phyloP scores from a whole-genome alignment of 1,140 invertebrate species.

The Venturia canescens region DNA sequence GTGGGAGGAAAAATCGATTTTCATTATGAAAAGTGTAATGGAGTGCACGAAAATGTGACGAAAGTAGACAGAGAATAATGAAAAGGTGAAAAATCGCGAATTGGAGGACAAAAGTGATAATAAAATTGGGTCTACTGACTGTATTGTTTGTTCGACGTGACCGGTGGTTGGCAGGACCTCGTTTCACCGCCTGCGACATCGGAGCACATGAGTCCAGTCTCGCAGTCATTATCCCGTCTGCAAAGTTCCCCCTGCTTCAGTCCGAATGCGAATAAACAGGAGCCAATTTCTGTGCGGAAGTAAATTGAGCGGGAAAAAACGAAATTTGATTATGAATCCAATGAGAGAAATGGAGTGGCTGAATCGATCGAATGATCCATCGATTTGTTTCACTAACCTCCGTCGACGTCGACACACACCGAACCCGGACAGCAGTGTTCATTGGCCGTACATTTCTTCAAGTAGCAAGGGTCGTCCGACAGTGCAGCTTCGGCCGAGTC shows the following conservation, averaged over 20 bases:
- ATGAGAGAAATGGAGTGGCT: slow-evolving; percentile 31
- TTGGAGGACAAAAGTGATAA: not conserved
- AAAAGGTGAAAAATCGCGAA: no score
- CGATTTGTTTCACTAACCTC: slow-evolving; percentile 76
- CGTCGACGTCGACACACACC: slow-evolving; percentile 85
- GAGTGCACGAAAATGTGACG: no score
- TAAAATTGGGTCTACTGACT: slow-evolving; percentile 74
- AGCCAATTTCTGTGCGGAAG: slow-evolving; percentile 79
- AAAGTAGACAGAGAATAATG: no score
- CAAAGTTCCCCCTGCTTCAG: slow-evolving; percentile 86
- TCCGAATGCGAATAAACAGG: slow-evolving; percentile 84
- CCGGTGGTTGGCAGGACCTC: slow-evolving; percentile 87
- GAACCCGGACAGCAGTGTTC: slow-evolving; percentile 87
- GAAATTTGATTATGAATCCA: slow-evolving; percentile 46
- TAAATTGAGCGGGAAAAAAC: not conserved
- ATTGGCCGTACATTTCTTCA: slow-evolving; percentile 82
- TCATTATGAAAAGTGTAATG: no score
- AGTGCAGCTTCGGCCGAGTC: slow-evolving; percentile 75
- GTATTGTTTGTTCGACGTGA: slow-evolving; percentile 87
- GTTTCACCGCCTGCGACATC: slow-evolving; percentile 80
- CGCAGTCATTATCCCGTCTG: slow-evolving; percentile 85
- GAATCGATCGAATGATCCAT: not conserved
- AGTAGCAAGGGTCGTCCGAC: slow-evolving; percentile 80
- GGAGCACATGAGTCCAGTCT: slow-evolving; percentile 84
- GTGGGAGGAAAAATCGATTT: no score